These are phyloP conservation scores for Takifugu rubripes DNA, from an alignment of 2,797 vertebrate genomes.

Conservation along the genomic window DNA sequence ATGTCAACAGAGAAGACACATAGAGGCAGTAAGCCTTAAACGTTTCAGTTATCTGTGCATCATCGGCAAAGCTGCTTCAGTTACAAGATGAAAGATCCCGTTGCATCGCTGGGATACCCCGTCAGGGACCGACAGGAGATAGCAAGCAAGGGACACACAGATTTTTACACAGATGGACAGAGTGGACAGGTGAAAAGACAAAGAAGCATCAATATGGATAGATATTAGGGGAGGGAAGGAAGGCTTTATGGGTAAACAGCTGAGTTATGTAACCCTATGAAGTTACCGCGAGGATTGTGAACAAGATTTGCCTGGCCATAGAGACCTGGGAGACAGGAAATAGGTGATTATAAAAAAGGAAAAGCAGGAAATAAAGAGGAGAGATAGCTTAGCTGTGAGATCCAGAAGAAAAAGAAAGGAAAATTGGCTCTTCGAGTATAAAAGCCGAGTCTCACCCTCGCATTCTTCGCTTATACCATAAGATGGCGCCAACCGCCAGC, in stretches of 20 bases:
- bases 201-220: slow-evolving; percentile 38
- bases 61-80: slow-evolving; percentile 41
- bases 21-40: slow-evolving; percentile 35
- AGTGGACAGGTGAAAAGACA: slow-evolving; percentile 41
- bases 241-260: slow-evolving; percentile 40
- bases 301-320: slow-evolving; percentile 76
- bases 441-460: slow-evolving; percentile 82
- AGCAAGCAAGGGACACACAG: slow-evolving; percentile 58
- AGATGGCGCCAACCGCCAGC: slow-evolving; percentile 81
- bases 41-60: slow-evolving; percentile 36
- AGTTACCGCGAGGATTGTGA: slow-evolving; percentile 81
- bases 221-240: slow-evolving; percentile 25
- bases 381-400: slow-evolving; percentile 36
- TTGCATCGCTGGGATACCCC: slow-evolving; percentile 46
- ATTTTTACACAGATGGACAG: slow-evolving; percentile 44
- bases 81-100: slow-evolving; percentile 37
- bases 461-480: slow-evolving; percentile 93
- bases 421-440: neutral
- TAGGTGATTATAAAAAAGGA: slow-evolving; percentile 68
- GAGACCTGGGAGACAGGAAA: slow-evolving; percentile 81
- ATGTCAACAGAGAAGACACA: slow-evolving; percentile 48
- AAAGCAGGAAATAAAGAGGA: slow-evolving; percentile 36
- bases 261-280: slow-evolving; percentile 67
- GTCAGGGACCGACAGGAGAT: slow-evolving; percentile 45
- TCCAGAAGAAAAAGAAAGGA: slow-evolving; percentile 18